Percentiles rank a stretch among this genome's conserved stretches.
phyloP scores from a whole-genome alignment of 2,888 invertebrate species.

The Mellilla xanthometata region DNA sequence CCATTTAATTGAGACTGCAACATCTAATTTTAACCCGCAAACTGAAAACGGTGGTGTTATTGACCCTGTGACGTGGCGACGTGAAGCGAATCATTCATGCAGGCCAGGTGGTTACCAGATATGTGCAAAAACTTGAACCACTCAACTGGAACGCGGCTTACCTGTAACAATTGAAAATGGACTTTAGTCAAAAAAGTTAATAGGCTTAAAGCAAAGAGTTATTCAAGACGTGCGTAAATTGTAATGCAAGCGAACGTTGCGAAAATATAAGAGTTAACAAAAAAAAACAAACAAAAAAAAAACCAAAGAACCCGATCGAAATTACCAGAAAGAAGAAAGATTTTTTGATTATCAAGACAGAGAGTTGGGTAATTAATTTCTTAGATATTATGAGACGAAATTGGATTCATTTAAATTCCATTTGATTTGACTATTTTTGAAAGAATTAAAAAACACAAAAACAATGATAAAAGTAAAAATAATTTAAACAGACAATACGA shows the following conservation, averaged over 20 bases:
- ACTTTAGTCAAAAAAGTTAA: neutral
- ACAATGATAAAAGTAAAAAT: too few relatives aligned
- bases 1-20: conserved; percentile 15
- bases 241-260: neutral
- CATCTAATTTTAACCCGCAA: neutral
- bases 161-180: conserved; percentile 40
- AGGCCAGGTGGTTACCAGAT: conserved; percentile 39
- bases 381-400: too few relatives aligned
- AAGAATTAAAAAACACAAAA: too few relatives aligned
- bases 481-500: too few relatives aligned
- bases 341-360: too few relatives aligned
- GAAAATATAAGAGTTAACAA: neutral
- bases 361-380: too few relatives aligned
- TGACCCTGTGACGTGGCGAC: conserved; percentile 22
- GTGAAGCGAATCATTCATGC: conserved; percentile 35
- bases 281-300: neutral
- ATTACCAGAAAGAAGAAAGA: too few relatives aligned
- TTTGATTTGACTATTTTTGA: too few relatives aligned
- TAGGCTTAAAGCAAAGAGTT: neutral
- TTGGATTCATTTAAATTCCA: too few relatives aligned
- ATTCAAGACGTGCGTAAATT: neutral
- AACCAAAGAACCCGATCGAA: too few relatives aligned
- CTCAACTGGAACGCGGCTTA: conserved; percentile 38
- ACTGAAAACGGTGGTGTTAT: conserved; percentile 23
- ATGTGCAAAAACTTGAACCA: conserved; percentile 35